Percentiles rank a stretch among this genome's conserved stretches.
Conservation (phyloP, 2,888 invertebrate species). For the Chymomyza fuscimana region DNA sequence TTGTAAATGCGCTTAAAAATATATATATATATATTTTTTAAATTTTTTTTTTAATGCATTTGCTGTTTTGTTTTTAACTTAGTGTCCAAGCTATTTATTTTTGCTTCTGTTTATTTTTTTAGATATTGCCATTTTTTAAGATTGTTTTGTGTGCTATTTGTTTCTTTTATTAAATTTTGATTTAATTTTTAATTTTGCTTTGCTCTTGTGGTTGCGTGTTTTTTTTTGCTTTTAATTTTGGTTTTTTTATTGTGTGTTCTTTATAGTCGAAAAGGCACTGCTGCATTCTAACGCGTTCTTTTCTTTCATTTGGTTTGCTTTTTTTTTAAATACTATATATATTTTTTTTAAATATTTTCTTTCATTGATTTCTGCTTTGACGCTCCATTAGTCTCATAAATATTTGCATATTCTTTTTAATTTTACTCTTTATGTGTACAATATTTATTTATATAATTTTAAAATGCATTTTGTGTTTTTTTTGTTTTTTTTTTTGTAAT, state of each 20-base stretch:
- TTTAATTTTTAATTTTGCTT: constrained; percentile 10
- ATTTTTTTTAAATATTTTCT: not conserved
- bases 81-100: not conserved
- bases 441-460: constrained; percentile 1
- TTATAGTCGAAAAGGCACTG: constrained; percentile 48
- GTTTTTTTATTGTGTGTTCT: constrained; percentile 9
- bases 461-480: not conserved
- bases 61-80: constrained; percentile 12
- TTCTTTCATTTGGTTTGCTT: constrained; percentile 18
- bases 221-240: constrained; percentile 4
- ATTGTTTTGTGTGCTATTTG: constrained; percentile 20
- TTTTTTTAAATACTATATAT: constrained; percentile 2
- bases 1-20: constrained; percentile 27
- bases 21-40: constrained; percentile 19
- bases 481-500: constrained; percentile 1
- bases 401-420: constrained; percentile 14
- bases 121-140: constrained; percentile 35
- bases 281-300: constrained; percentile 44
- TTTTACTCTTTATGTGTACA: constrained; percentile 4
- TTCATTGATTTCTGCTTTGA: constrained; percentile 20
- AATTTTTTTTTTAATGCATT: constrained; percentile 9
- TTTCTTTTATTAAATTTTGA: not conserved
- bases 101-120: constrained; percentile 1
- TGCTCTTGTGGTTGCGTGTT: constrained; percentile 9
- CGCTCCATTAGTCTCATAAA: constrained; percentile 13